Evolutionary conservation across 2,797 vertebrate genomes (phyloP).

Genomic region (Glyptemys insculpta): DNA sequence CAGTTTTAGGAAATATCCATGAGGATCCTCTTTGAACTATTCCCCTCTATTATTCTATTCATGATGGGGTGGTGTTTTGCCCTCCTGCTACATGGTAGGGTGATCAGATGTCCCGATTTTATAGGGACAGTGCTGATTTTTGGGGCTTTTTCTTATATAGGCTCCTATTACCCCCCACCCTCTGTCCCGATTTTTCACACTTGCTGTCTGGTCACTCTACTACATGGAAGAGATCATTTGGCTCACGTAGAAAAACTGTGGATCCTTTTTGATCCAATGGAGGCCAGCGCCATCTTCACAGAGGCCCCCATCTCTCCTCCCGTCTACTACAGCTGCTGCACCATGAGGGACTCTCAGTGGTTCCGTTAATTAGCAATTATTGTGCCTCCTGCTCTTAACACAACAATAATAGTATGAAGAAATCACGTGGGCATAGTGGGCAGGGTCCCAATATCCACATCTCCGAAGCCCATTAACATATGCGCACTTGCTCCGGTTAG

Average conservation of each 20-base stretch:
- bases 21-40: not conserved
- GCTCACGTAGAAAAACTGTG: not conserved
- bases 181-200: too few species aligned
- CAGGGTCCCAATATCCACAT: not conserved
- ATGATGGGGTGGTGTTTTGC: not conserved
- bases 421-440: too few species aligned
- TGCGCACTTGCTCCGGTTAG: not conserved
- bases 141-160: too few species aligned
- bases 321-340: not conserved
- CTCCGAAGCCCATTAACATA: not conserved
- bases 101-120: too few species aligned
- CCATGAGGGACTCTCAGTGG: not conserved
- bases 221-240: rapidly evolving
- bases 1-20: not conserved
- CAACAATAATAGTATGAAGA: not conserved
- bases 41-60: not conserved
- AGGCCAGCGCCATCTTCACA: not conserved
- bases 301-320: not conserved
- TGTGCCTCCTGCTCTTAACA: not conserved
- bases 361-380: not conserved
- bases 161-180: too few species aligned
- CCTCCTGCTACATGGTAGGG: too few species aligned
- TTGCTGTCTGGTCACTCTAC: not conserved
- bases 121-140: too few species aligned
- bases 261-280: not conserved